Evolutionary conservation across 2,797 vertebrate genomes (phyloP).

Genomic region (Mus spretus): DNA sequence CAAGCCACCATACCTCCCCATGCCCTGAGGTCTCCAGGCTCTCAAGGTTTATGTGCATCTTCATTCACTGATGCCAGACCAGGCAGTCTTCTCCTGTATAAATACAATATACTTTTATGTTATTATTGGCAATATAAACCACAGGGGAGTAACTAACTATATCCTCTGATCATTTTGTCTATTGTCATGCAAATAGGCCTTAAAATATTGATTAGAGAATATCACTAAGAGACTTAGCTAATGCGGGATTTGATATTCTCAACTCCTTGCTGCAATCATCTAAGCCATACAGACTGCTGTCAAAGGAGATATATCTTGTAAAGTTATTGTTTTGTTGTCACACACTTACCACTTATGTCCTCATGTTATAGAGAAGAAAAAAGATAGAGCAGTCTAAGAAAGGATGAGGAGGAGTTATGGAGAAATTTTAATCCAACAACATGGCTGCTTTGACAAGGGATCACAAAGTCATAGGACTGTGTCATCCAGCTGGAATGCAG

Average conservation of each 20-base stretch:
- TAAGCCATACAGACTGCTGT: not conserved
- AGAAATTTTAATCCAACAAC: not conserved
- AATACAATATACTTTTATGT: not conserved
- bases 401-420: not conserved
- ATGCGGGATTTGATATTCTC: not conserved
- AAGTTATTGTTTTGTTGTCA: too few relatives aligned
- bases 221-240: not conserved
- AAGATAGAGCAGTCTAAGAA: not conserved
- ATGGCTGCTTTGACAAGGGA: not conserved
- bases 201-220: not conserved
- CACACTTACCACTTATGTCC: not conserved
- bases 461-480: not conserved
- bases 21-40: not conserved
- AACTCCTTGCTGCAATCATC: not conserved
- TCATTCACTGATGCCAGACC: not conserved
- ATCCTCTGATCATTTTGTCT: not conserved
- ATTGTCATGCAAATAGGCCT: not conserved
- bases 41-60: not conserved
- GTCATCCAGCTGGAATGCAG: not conserved
- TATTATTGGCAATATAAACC: not conserved
- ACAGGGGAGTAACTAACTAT: not conserved
- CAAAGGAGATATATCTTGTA: not conserved
- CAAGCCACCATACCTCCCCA: not conserved
- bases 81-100: not conserved
- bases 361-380: not conserved